These are phyloP conservation scores for Aegotheles bennettii DNA, from an alignment of 2,113 vertebrate genomes.

Conservation along the genomic window DNA sequence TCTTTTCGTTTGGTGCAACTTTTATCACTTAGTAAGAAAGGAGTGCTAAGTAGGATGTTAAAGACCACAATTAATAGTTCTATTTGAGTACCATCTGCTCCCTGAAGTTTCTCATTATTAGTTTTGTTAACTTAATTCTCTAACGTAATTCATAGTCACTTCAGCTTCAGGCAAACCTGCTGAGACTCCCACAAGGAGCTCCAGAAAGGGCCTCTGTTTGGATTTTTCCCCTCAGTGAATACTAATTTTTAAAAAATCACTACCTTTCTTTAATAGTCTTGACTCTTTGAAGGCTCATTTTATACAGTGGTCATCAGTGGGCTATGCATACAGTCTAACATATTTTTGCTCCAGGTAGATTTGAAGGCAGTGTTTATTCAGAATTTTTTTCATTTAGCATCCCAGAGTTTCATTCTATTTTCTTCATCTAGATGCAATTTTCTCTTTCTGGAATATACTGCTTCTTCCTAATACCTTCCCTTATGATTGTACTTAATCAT, in stretches of 20 bases:
- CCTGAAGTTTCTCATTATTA: not conserved
- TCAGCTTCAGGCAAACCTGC: not conserved
- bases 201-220: not conserved
- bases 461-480: not conserved
- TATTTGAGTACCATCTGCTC: not conserved
- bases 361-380: not conserved
- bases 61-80: not conserved
- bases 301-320: not conserved
- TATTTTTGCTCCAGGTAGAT: not conserved
- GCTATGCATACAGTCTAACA: fast-evolving
- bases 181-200: not conserved
- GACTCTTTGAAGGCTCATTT: not conserved
- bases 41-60: not conserved
- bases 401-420: not conserved
- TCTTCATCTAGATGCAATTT: not conserved
- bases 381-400: not conserved
- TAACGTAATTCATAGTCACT: not conserved
- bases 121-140: not conserved
- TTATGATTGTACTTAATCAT: not conserved
- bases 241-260: not conserved
- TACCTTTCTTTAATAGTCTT: not conserved
- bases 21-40: not conserved
- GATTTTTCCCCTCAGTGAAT: not conserved
- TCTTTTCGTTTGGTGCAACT: not conserved
- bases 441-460: not conserved